phyloP scores from a whole-genome alignment of 2,888 invertebrate species.

The Opisthograptis luteolata region DNA sequence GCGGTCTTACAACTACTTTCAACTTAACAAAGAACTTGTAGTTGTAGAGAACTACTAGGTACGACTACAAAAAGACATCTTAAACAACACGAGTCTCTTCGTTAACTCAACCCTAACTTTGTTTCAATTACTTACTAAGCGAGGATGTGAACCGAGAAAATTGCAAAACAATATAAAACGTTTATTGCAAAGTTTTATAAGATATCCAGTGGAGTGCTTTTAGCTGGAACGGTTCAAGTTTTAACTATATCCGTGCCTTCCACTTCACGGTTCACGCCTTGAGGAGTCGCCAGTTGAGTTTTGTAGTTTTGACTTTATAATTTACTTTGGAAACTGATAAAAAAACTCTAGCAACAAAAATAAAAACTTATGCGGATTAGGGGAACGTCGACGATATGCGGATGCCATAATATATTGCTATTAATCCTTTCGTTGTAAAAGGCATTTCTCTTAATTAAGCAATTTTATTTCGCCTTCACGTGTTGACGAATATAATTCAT shows the following conservation, averaged over 20 bases:
- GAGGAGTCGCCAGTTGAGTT: neutral
- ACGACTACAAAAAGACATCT: neutral
- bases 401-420: too few species aligned
- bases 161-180: conserved; percentile 18
- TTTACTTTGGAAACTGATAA: too few species aligned
- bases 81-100: neutral
- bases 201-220: neutral
- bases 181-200: conserved; percentile 15
- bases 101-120: conserved; percentile 4
- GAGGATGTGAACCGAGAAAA: conserved; percentile 8
- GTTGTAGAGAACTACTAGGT: too few species aligned
- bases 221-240: neutral
- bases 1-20: too few species aligned
- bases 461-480: neutral
- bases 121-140: conserved; percentile 7
- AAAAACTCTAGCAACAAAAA: too few species aligned
- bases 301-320: neutral
- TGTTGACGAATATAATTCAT: conserved; percentile 3
- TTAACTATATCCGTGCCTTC: conserved; percentile 6
- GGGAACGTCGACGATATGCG: too few species aligned
- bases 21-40: too few species aligned
- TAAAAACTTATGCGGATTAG: too few species aligned
- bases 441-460: too few species aligned
- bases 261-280: conserved; percentile 5
- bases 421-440: too few species aligned